Percentiles rank a stretch among this genome's conserved stretches.
Conservation (phyloP, 2,113 vertebrate species). For the Xyliphius kryptos region DNA sequence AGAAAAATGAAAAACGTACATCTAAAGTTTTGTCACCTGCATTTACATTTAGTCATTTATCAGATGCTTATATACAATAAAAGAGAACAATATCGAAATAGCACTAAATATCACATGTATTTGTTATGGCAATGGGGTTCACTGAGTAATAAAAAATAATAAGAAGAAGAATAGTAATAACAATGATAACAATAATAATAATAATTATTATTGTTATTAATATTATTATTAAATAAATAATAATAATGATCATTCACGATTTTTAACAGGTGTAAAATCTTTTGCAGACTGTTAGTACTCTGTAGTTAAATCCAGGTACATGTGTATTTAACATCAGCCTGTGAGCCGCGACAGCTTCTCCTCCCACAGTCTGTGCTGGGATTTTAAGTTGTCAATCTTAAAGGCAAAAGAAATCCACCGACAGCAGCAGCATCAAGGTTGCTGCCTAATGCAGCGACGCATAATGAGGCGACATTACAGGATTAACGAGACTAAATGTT, state of each 20-base stretch:
- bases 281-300: no score
- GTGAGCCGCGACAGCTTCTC: not conserved
- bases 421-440: conserved; percentile 21
- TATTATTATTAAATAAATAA: no score
- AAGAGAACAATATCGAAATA: no score
- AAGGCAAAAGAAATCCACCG: conserved; percentile 11
- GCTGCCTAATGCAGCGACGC: conserved; percentile 56
- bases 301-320: not conserved
- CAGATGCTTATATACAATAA: no score
- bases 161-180: no score
- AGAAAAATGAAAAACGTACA: conserved; percentile 4
- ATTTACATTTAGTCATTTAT: no score
- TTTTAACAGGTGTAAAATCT: not conserved
- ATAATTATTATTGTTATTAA: no score
- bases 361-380: not conserved
- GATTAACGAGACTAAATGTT: conserved; percentile 59
- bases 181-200: no score
- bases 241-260: no score
- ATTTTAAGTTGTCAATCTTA: conserved; percentile 20
- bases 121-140: no score
- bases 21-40: not conserved
- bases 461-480: conserved; percentile 52
- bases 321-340: not conserved
- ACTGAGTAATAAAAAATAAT: no score
- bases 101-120: no score